Evolutionary conservation across 2,797 vertebrate genomes (phyloP).

Genomic region (Lophius americanus): DNA sequence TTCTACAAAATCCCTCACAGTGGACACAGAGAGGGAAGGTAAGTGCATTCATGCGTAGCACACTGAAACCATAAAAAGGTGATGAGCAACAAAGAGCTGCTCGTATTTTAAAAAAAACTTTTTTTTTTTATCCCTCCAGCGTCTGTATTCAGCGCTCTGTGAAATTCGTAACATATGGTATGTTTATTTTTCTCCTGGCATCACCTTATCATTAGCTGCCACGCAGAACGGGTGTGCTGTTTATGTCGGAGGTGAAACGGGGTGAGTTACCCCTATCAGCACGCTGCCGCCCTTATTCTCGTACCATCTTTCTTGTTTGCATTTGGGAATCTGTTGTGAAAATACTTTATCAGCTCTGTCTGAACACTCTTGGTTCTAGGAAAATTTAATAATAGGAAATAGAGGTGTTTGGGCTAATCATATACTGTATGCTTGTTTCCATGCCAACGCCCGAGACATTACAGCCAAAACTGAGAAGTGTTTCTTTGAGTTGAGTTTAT

Average conservation of each 20-base stretch:
- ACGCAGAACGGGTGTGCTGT: not conserved
- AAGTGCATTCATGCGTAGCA: not conserved
- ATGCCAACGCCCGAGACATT: slow-evolving; percentile 68
- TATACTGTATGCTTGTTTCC: slow-evolving; percentile 70
- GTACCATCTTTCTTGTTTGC: not conserved
- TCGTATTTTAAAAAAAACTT: slow-evolving; percentile 14
- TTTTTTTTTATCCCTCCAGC: not conserved
- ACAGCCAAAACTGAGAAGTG: slow-evolving; percentile 40
- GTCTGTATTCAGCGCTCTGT: not conserved
- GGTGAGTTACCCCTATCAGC: not conserved
- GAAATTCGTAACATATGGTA: not conserved
- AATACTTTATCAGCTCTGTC: slow-evolving; percentile 28
- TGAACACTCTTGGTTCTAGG: slow-evolving; percentile 35
- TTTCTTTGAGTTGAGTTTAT: slow-evolving; percentile 42
- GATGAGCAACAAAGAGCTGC: not conserved
- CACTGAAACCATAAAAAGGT: not conserved
- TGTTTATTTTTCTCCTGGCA: not conserved
- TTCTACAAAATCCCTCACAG: not conserved
- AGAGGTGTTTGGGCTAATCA: slow-evolving; percentile 61
- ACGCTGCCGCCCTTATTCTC: not conserved
- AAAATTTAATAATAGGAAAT: slow-evolving; percentile 40
- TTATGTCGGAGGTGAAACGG: not conserved
- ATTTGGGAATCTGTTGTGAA: slow-evolving; percentile 20
- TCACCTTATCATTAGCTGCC: not conserved
- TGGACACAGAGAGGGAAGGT: not conserved